phyloP scores from a whole-genome alignment of 2,797 vertebrate genomes.

The Notolepis coatsorum region DNA sequence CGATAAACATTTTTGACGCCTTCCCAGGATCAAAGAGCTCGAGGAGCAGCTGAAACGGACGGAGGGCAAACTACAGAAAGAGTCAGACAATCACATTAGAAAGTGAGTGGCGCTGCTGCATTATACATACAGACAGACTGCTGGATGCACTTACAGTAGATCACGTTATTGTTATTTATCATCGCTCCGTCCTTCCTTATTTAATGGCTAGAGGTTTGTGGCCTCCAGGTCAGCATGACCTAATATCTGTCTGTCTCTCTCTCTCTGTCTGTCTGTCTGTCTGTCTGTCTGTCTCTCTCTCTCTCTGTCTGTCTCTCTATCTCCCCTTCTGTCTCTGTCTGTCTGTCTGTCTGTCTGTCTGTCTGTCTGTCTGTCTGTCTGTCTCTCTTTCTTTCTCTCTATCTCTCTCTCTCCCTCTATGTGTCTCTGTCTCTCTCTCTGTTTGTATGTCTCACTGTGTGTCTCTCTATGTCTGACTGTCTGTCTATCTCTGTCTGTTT shows the following conservation, averaged over 20 bases:
- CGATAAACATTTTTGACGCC: too few species aligned
- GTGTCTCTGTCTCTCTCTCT: too few species aligned
- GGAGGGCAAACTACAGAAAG: constrained; percentile 65
- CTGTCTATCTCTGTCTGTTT: too few species aligned
- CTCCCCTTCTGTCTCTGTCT: too few species aligned
- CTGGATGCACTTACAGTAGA: neutral
- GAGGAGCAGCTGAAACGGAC: constrained; percentile 63
- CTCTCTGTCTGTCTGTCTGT: neutral
- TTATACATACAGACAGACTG: neutral
- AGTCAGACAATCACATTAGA: constrained; percentile 68
- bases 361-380: neutral
- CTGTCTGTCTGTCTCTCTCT: neutral
- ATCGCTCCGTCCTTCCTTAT: too few species aligned
- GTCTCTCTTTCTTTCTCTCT: too few species aligned
- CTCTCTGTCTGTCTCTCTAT: too few species aligned
- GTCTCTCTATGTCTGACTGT: too few species aligned
- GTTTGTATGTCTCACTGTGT: too few species aligned
- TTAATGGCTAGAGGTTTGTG: neutral
- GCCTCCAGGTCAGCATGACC: neutral
- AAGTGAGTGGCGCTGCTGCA: constrained; percentile 73
- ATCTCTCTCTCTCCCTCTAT: too few species aligned
- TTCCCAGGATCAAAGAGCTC: constrained; percentile 81
- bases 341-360: neutral
- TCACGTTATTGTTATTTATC: neutral
- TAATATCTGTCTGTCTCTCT: neutral